phyloP scores from a whole-genome alignment of 2,797 vertebrate genomes.

The Serranus cabrilla region DNA sequence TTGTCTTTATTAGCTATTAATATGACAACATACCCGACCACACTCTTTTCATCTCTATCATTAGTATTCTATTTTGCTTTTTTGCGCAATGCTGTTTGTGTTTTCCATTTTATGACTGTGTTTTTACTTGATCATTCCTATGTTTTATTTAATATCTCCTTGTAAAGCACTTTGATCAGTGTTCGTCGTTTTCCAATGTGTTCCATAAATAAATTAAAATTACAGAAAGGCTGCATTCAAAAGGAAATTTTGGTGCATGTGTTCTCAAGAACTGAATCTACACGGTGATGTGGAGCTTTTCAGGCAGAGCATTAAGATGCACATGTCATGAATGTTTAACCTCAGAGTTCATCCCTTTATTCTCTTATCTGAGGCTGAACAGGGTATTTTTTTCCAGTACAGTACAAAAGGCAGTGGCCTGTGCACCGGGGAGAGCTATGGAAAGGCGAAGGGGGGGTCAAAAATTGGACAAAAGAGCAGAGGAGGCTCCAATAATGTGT shows the following conservation, averaged over 20 bases:
- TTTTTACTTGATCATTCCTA: too few relatives aligned
- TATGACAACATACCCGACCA: too few relatives aligned
- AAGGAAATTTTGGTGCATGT: not conserved
- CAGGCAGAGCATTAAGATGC: not conserved
- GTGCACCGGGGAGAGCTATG: not conserved
- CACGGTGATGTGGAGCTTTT: not conserved
- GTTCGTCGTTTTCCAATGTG: too few relatives aligned
- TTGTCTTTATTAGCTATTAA: too few relatives aligned
- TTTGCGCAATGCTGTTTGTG: too few relatives aligned
- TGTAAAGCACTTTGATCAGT: too few relatives aligned
- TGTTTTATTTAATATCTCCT: too few relatives aligned
- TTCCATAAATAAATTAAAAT: too few relatives aligned
- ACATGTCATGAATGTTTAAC: not conserved
- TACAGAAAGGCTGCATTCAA: not conserved
- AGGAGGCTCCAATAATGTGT: slow-evolving; percentile 52
- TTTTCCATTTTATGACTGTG: too few relatives aligned
- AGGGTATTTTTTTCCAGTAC: slow-evolving; percentile 1
- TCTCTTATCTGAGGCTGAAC: slow-evolving; percentile 13
- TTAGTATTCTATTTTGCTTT: too few relatives aligned
- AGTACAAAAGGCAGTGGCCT: slow-evolving; percentile 46
- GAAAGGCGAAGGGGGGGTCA: not conserved
- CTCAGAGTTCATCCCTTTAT: not conserved
- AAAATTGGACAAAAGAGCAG: slow-evolving; percentile 46
- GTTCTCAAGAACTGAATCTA: not conserved
- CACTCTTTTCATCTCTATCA: too few relatives aligned